These are phyloP conservation scores for Drosophila anomalipes DNA, from an alignment of 2,888 invertebrate genomes.

Conservation along the genomic window DNA sequence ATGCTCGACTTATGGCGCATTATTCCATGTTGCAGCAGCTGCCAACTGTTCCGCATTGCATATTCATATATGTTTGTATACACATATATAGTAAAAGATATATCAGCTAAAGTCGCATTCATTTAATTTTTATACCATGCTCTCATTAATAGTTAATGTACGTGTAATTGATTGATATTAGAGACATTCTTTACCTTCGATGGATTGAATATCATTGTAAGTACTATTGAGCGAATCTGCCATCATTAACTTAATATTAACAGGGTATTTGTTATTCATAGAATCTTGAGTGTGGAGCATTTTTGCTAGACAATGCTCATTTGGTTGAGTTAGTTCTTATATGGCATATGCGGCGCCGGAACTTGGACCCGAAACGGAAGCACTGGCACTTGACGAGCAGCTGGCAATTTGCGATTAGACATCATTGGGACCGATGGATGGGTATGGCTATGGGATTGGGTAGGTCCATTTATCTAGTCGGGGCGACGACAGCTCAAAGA, in stretches of 20 bases:
- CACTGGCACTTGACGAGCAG: slow-evolving; percentile 74
- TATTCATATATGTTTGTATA: slow-evolving; percentile 7
- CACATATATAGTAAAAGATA: slow-evolving; percentile 2
- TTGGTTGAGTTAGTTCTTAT: slow-evolving; percentile 15
- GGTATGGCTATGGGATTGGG: slow-evolving; percentile 3
- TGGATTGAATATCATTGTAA: not conserved
- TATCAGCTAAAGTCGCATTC: slow-evolving; percentile 50
- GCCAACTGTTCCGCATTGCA: slow-evolving; percentile 49
- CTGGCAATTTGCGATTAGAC: slow-evolving; percentile 72
- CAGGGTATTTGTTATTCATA: not conserved
- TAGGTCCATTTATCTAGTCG: slow-evolving; percentile 65
- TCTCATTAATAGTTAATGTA: slow-evolving; percentile 10
- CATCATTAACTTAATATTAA: not conserved
- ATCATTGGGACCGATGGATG: slow-evolving; percentile 30
- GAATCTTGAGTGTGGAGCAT: not conserved
- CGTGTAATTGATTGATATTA: not conserved
- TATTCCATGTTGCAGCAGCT: slow-evolving; percentile 56
- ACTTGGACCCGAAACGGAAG: slow-evolving; percentile 72
- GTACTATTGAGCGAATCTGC: not conserved
- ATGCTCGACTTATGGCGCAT: slow-evolving; percentile 75
- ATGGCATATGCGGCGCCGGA: slow-evolving; percentile 75
- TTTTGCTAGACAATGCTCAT: not conserved
- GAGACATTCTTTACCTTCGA: not conserved
- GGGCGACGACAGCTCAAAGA: slow-evolving; percentile 79
- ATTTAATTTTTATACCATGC: slow-evolving; percentile 44